phyloP scores from a whole-genome alignment of 1,140 invertebrate genomes.

The Trissolcus basalis region DNA sequence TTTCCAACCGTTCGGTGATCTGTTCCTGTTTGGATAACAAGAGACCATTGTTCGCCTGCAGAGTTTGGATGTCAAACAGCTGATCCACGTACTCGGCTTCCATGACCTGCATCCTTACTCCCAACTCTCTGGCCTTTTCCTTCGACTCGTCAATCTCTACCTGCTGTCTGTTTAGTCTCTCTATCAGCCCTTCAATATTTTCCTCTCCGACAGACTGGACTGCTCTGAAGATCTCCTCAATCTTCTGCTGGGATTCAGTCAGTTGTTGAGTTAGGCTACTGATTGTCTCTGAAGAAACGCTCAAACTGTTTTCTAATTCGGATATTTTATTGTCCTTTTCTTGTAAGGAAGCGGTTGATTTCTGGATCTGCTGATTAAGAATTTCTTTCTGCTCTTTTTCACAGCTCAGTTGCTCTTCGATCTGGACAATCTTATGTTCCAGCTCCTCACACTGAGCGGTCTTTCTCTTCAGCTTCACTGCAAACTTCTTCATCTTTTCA shows the following conservation, averaged over 20 bases:
- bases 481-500: constrained; percentile 87
- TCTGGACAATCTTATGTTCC: constrained; percentile 72
- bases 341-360: constrained; percentile 46
- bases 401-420: constrained; percentile 64
- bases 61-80: constrained; percentile 65
- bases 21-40: constrained; percentile 68
- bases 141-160: constrained; percentile 61
- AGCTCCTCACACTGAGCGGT: constrained; percentile 79
- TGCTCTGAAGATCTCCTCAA: constrained; percentile 35
- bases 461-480: constrained; percentile 85
- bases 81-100: constrained; percentile 71
- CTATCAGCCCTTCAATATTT: constrained; percentile 65
- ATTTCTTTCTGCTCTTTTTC: constrained; percentile 69
- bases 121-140: constrained; percentile 68
- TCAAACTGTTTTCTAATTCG: constrained; percentile 58
- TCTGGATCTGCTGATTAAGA: constrained; percentile 63
- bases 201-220: constrained; percentile 60
- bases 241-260: constrained; percentile 38
- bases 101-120: constrained; percentile 73
- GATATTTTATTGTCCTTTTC: constrained; percentile 66
- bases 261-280: constrained; percentile 52
- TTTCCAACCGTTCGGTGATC: constrained; percentile 70
- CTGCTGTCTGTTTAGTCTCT: constrained; percentile 65
- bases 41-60: constrained; percentile 68
- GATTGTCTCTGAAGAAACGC: constrained; percentile 12